Conservation (phyloP, 1,140 invertebrate genomes). For the Cataglyphis hispanica region DNA sequence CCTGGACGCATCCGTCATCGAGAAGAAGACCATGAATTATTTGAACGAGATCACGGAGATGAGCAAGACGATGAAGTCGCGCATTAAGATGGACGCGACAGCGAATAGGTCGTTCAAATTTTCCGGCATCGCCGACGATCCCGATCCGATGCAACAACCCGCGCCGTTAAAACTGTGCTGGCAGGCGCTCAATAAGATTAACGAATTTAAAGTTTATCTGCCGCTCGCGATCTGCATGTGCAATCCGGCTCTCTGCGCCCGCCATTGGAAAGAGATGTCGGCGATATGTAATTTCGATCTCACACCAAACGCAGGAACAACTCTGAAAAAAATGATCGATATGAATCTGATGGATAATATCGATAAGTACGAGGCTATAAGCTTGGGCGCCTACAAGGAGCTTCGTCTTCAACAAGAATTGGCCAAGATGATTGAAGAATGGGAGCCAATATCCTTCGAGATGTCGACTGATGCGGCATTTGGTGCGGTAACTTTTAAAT, state of each 20-base stretch:
- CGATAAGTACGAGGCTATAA: constrained; percentile 89
- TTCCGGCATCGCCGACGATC: constrained; percentile 87
- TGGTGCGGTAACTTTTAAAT: constrained; percentile 85
- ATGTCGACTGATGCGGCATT: constrained; percentile 85
- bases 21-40: constrained; percentile 85
- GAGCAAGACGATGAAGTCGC: constrained; percentile 88
- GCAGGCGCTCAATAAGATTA: constrained; percentile 87
- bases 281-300: constrained; percentile 89
- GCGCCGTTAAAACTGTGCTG: constrained; percentile 88
- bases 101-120: constrained; percentile 84
- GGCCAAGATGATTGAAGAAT: constrained; percentile 89
- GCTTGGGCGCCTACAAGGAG: constrained; percentile 90
- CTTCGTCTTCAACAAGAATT: constrained; percentile 88
- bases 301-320: constrained; percentile 89
- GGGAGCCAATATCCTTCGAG: constrained; percentile 87
- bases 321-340: constrained; percentile 88
- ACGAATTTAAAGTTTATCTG: constrained; percentile 88
- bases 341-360: constrained; percentile 89
- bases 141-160: constrained; percentile 87
- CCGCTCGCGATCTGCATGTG: constrained; percentile 90
- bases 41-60: constrained; percentile 87
- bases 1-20: constrained; percentile 87
- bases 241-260: constrained; percentile 89
- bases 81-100: constrained; percentile 87
- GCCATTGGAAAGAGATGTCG: constrained; percentile 92